These are phyloP conservation scores for Drosophila cyrtoloma DNA, from an alignment of 2,888 invertebrate species.

Conservation along the genomic window DNA sequence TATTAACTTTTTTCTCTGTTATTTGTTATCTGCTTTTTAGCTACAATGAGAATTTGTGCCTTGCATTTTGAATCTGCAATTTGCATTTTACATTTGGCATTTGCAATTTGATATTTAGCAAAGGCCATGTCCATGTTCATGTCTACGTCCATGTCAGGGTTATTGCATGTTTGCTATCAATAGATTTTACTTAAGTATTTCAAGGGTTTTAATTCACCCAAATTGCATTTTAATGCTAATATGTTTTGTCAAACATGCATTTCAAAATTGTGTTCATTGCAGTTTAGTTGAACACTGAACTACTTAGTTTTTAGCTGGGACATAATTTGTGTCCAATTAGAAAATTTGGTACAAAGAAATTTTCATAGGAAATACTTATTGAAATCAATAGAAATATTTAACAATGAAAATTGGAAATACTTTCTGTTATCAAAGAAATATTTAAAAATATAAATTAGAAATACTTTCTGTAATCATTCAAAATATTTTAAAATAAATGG, in stretches of 20 bases:
- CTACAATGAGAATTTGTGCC: slow-evolving; percentile 8
- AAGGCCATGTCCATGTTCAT: slow-evolving; percentile 27
- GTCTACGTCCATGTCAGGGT: slow-evolving; percentile 10
- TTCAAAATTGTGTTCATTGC: slow-evolving; percentile 28
- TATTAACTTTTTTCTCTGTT: slow-evolving; percentile 31
- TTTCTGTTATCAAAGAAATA: rapidly evolving
- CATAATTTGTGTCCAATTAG: neutral
- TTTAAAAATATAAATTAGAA: neutral
- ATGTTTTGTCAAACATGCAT: slow-evolving; percentile 11
- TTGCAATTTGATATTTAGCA: slow-evolving; percentile 28
- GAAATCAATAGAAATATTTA: neutral
- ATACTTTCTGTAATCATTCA: neutral
- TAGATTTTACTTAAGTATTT: slow-evolving; percentile 37
- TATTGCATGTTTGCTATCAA: slow-evolving; percentile 64
- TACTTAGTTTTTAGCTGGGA: neutral
- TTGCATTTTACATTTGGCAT: slow-evolving; percentile 24
- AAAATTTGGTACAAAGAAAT: neutral
- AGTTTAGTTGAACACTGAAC: slow-evolving; percentile 2
- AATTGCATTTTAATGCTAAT: slow-evolving; percentile 68
- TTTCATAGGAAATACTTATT: neutral
- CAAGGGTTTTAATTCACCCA: slow-evolving; percentile 58
- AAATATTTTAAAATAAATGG: neutral
- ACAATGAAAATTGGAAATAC: neutral
- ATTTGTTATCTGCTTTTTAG: slow-evolving; percentile 11
- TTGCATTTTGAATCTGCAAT: slow-evolving; percentile 15